Base-by-base conservation (phyloP, 2,888 invertebrate genomes). In the Philereme transversata region DNA sequence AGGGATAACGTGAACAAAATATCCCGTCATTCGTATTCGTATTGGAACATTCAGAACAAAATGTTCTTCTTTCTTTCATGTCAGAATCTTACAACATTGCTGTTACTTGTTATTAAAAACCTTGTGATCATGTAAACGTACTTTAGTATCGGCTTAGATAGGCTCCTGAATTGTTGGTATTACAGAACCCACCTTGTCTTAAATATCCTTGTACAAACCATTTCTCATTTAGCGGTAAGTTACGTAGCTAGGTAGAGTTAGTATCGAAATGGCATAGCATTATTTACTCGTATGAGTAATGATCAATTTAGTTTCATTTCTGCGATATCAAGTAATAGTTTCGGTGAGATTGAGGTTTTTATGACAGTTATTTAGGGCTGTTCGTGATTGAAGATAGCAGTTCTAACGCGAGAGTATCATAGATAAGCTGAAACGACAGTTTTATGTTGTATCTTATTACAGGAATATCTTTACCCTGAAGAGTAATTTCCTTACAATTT, bases 341-440 rank as follows among this genome's bases (percentile, higher is more conserved):
- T 65, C 65, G 62, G 65, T 70, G 64, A 62, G 64, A 58, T 68
- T 63, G 65, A 67, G 68, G 67, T 63, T 70, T 60, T 71, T 67
- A 71, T 70, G 67, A 60, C 51, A 61, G 59, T 68, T 75, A 73
- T 73, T 70, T 69, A 72, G 69, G 62, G 65, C 61, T 67, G 57
- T 74, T 71, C 67, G 70, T 71, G 67, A 36, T 64, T 71, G 57
- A 69, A 45, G 48, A 57, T 59, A 50, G 58, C 47, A 51, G 43
- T 50, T 53, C 49, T 38, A 49, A 51, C 50, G 50, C 36, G 10
- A 41, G 11, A 22, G 33, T 50, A 41, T 63, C 43, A 50, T n/a
- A 51, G 52, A 63, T 50, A 57, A 38, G 43, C 49, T 59, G 50
- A 41, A 53, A 57, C 43, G 52, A n/a, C 40, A 55, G 40, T 49